Conservation (phyloP, 2,797 vertebrate genomes). For the Hapalemur alaotrensis region DNA sequence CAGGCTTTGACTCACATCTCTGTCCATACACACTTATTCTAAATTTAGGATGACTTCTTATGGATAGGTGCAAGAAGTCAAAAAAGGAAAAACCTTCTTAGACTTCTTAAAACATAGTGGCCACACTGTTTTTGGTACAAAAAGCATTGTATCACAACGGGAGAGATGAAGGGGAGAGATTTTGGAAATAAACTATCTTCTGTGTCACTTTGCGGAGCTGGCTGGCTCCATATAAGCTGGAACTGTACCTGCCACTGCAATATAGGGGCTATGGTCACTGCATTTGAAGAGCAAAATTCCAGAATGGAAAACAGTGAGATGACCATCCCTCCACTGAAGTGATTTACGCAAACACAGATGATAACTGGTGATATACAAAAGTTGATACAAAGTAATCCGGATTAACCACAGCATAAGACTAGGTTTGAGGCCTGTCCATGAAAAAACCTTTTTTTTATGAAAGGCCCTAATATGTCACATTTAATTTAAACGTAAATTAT, state of each 20-base stretch:
- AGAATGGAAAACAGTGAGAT: background rate
- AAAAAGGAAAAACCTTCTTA: background rate
- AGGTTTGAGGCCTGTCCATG: background rate
- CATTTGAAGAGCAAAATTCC: background rate
- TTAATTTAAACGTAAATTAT: background rate
- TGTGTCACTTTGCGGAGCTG: background rate
- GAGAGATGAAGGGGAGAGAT: background rate
- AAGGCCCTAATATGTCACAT: background rate
- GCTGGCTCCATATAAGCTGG: background rate
- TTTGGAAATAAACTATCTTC: background rate
- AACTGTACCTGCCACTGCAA: background rate
- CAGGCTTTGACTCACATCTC: background rate
- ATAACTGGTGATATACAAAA: background rate
- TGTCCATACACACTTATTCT: background rate
- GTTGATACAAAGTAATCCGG: background rate
- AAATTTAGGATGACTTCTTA: constrained; percentile 19
- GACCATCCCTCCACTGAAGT: background rate
- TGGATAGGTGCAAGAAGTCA: background rate
- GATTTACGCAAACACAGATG: background rate
- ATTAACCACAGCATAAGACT: background rate
- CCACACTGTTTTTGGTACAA: background rate
- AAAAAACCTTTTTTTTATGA: background rate
- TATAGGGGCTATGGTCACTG: background rate
- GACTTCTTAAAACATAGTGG: background rate
- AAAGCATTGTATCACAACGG: background rate